Evolutionary conservation across 2,888 invertebrate genomes (phyloP).

Genomic region (Bibio marci): DNA sequence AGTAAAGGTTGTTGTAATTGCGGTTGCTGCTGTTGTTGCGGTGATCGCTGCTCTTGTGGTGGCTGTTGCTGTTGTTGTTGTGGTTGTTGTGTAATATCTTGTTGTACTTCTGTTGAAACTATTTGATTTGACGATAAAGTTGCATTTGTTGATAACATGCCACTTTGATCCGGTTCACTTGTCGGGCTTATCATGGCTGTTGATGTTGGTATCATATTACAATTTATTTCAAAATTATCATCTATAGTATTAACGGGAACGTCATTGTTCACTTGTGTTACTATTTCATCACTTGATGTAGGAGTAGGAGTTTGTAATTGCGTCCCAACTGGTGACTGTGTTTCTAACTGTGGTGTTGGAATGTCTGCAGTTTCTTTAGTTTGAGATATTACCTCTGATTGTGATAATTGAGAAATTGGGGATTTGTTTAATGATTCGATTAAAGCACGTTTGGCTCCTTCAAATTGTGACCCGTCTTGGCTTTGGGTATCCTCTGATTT

Average conservation of each 20-base stretch:
- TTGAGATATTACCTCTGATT: neutral
- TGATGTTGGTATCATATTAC: too few species aligned
- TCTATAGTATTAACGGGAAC: conserved; percentile 7
- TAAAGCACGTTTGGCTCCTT: neutral
- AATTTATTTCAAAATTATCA: conserved; percentile 8
- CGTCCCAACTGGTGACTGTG: neutral
- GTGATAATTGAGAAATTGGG: neutral
- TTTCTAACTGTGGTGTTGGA: neutral
- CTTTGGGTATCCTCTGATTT: neutral
- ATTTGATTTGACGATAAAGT: too few species aligned
- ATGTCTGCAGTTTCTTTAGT: too few species aligned
- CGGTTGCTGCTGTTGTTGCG: too few species aligned
- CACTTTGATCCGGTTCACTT: too few species aligned
- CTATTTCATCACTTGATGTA: neutral
- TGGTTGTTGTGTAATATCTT: too few species aligned
- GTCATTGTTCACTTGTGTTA: neutral
- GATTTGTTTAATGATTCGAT: neutral
- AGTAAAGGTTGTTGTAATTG: too few species aligned
- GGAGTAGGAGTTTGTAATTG: neutral
- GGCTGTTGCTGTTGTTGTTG: too few species aligned
- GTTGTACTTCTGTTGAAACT: too few species aligned
- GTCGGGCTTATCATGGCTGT: too few species aligned
- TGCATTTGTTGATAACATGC: too few species aligned
- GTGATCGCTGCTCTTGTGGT: too few species aligned
- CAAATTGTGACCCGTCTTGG: conserved; percentile 1